Conservation (phyloP, 2,888 invertebrate species). For the Hylaea fasciaria region DNA sequence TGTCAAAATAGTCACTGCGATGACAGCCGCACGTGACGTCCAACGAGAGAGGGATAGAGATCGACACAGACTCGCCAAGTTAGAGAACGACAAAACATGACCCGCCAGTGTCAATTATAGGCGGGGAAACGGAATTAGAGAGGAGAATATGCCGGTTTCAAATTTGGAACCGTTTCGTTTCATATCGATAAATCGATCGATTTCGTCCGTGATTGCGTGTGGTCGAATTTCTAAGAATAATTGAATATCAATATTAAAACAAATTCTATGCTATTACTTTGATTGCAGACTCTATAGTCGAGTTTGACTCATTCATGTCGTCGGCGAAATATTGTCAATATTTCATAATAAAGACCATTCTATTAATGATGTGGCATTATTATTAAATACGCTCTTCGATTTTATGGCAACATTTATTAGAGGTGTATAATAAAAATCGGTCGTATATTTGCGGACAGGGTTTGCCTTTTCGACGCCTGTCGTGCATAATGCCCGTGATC, state of each 20-base stretch:
- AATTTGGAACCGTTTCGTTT: constrained; percentile 83
- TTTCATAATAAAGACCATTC: constrained; percentile 73
- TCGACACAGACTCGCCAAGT: constrained; percentile 39
- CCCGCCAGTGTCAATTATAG: constrained; percentile 83
- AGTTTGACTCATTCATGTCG: constrained; percentile 68
- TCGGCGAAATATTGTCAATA: constrained; percentile 67
- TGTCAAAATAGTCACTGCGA: constrained; percentile 83
- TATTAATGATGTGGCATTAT: constrained; percentile 56
- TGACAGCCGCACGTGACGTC: constrained; percentile 82
- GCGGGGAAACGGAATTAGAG: constrained; percentile 84
- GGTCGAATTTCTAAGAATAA: constrained; percentile 81
- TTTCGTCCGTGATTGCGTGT: constrained; percentile 79
- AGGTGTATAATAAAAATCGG: constrained; percentile 71
- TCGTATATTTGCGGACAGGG: constrained; percentile 75
- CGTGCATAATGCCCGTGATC: constrained; percentile 78
- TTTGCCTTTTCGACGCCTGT: constrained; percentile 82
- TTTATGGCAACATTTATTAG: constrained; percentile 77
- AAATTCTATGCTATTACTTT: constrained; percentile 74
- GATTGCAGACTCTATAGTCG: constrained; percentile 71
- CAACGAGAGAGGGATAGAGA: constrained; percentile 57
- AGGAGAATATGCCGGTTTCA: constrained; percentile 75
- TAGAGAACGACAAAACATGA: constrained; percentile 62
- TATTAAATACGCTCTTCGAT: constrained; percentile 52
- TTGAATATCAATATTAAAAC: constrained; percentile 79
- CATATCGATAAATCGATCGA: constrained; percentile 83